Base-by-base conservation (phyloP, 2,888 invertebrate species). In the Quadriops clusia region DNA sequence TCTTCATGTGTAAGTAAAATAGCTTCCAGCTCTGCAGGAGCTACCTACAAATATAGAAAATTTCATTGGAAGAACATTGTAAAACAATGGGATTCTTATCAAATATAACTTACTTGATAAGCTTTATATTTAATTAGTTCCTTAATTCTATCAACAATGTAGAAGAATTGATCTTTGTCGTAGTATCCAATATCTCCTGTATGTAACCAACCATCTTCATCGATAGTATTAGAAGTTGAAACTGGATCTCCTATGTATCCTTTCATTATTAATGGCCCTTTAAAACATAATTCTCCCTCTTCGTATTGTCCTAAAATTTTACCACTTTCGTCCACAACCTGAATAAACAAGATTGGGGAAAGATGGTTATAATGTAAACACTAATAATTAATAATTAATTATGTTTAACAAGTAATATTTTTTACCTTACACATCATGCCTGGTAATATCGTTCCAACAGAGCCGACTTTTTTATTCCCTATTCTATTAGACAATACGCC, bases 121-220 rank as follows among this genome's bases (percentile, higher is more conserved):
- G 79, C 89, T 58, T 90, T 90, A 53, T 86, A 89, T 57, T 93
- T 93, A 48, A 93, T 91, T 16, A 93, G 71, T 54, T 91, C 90
- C 56, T 93, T 93, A 14, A 90, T 64, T 38, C 91, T 65, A 56
- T 90, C 91, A 2, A 89, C 83, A 40, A 91, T 77, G 50, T 71
- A 89, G 60, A 87, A 84, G 56, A 69, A 78, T 2, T 77, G 77
- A 11, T 87, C 77, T 1, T 71, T 58, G 50, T 90, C 86, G 45
- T 77, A 85, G 55, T 82, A 86, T 1, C 80, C 90, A 40, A 91
- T 67, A 56, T 91, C 91, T 1, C 90, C 90, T 13, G 81, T 77
- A 46, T 78, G 74, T 10, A 83, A 56, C 73, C 77, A 91, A 1
- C 86, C 86, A 28, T 86, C 78, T 10, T 58, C 52, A 47, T 86